Percentiles rank a stretch among this genome's conserved stretches.
These are phyloP conservation scores for Andrena praecox DNA, from an alignment of 2,888 invertebrate genomes.

Conservation along the genomic window DNA sequence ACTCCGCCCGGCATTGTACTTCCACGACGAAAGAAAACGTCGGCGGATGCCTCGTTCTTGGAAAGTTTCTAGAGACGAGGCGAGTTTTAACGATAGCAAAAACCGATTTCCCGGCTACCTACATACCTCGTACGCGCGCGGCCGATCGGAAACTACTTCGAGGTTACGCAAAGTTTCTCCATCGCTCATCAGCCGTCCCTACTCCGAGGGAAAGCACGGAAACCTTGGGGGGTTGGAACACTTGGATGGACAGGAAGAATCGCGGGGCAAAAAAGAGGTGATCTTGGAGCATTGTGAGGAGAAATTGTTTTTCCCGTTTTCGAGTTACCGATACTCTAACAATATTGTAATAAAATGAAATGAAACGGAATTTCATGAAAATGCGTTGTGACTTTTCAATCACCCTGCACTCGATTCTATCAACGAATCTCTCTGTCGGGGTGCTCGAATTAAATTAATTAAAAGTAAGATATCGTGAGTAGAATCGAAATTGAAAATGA, in stretches of 20 bases:
- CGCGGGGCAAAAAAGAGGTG: not conserved
- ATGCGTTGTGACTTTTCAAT: too few species aligned
- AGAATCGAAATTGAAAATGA: not conserved
- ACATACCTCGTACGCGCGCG: slow-evolving; percentile 36
- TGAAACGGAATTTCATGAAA: too few species aligned
- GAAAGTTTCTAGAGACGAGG: slow-evolving; percentile 41
- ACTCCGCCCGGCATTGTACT: slow-evolving; percentile 23
- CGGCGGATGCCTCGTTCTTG: slow-evolving; percentile 10
- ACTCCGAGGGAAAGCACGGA: slow-evolving; percentile 33
- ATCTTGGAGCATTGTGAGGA: not conserved
- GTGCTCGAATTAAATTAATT: not conserved
- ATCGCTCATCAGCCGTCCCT: slow-evolving; percentile 65
- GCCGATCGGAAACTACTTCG: slow-evolving; percentile 68
- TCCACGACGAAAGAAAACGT: slow-evolving; percentile 16
- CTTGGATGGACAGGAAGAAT: slow-evolving; percentile 40
- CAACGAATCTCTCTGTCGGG: too few species aligned
- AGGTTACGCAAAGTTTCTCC: slow-evolving; percentile 63
- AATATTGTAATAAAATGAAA: not conserved
- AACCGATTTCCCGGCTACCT: slow-evolving; percentile 45
- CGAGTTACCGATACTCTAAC: not conserved
- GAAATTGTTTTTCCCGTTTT: not conserved
- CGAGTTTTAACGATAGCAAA: slow-evolving; percentile 58
- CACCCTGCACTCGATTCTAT: too few species aligned
- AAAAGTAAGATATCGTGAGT: too few species aligned
- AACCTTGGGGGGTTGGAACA: slow-evolving; percentile 40